A percentile compares a stretch with the other conserved stretches of the same genome.
phyloP scores from a whole-genome alignment of 2,797 vertebrate species.

The Anguilla marmorata region DNA sequence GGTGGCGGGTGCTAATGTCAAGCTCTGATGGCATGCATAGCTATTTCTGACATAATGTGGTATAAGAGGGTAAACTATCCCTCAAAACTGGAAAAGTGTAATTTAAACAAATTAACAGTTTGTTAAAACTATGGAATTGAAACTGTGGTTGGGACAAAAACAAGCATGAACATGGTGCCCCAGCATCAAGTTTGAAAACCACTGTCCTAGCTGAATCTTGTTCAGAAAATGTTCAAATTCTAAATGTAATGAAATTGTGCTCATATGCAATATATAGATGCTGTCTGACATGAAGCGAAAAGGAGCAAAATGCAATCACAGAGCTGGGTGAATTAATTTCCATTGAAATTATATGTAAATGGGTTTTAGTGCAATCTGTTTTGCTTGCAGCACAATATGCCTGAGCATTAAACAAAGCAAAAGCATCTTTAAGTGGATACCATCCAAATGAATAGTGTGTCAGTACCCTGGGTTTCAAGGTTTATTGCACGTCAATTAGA shows the following conservation, averaged over 20 bases:
- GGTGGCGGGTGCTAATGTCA: too few species aligned
- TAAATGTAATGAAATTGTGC: conserved; percentile 22
- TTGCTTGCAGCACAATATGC: conserved; percentile 21
- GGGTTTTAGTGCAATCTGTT: conserved; percentile 31
- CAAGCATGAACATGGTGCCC: too few species aligned
- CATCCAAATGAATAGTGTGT: conserved; percentile 31
- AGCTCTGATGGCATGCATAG: too few species aligned
- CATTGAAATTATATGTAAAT: conserved; percentile 32
- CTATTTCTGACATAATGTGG: too few species aligned
- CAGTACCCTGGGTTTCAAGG: conserved; percentile 28
- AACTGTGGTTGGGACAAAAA: too few species aligned
- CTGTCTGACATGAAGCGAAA: conserved; percentile 18
- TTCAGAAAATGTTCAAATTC: neutral
- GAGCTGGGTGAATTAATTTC: conserved; percentile 22
- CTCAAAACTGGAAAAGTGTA: too few species aligned
- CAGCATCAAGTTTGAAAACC: neutral
- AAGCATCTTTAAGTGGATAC: conserved; percentile 17
- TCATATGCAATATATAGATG: conserved; percentile 14
- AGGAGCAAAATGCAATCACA: conserved; percentile 25
- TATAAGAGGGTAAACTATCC: too few species aligned
- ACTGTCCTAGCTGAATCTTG: neutral
- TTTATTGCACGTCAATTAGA: conserved; percentile 42
- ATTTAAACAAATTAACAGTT: too few species aligned
- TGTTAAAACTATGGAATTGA: too few species aligned
- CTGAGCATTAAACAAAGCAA: conserved; percentile 27